Base-by-base conservation (phyloP, 1,140 invertebrate genomes). In the Magallana angulata region DNA sequence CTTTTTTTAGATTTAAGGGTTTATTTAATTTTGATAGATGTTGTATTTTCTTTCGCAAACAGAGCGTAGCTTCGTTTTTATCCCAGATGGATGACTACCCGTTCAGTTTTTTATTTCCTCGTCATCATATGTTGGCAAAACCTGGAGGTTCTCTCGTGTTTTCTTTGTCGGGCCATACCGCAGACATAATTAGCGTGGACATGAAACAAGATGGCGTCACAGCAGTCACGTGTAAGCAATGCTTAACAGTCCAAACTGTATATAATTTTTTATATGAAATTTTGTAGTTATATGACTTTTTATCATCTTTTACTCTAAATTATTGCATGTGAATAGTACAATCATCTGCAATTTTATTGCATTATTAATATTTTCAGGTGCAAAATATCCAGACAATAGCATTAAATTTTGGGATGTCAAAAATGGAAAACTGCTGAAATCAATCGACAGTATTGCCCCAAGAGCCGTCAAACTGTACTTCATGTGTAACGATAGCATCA, bases 391-490 rank as follows among this genome's bases (percentile, higher is more conserved):
- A 12, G 81, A 82, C 57, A 58, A 57, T n/a, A 82, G 48, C 57
- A 58, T 82, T n/a, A 82, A 57, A 57, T 48, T 82, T 57, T 82
- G 81, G 81, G 18, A 82, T 82, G n/a, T 82, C 14, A 82, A 82
- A 82, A 58, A 82, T n/a, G 81, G 81, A 58, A 82, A 82, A 57
- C 48, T 82, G 36, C 18, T 82, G 12, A 82, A 82, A 58, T 82
- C 81, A 24, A 57, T 82, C 48, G 81, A 82, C 8, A 58, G 36
- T 30, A n/a, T 82, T 16, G 48, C 48, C 6, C 11, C 7, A 82
- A 57, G n/a, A 57, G 48, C 81, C 6, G 18, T 57, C 16, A 82
- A 24, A 57, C 4, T 82, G 5, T 57, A 18, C 48, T 82, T 82
- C 2, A 7, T 82, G 3, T 57, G 14, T 57, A 58, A 82, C n/a